phyloP scores from a whole-genome alignment of 2,888 invertebrate species.

The Polyommatus icarus region DNA sequence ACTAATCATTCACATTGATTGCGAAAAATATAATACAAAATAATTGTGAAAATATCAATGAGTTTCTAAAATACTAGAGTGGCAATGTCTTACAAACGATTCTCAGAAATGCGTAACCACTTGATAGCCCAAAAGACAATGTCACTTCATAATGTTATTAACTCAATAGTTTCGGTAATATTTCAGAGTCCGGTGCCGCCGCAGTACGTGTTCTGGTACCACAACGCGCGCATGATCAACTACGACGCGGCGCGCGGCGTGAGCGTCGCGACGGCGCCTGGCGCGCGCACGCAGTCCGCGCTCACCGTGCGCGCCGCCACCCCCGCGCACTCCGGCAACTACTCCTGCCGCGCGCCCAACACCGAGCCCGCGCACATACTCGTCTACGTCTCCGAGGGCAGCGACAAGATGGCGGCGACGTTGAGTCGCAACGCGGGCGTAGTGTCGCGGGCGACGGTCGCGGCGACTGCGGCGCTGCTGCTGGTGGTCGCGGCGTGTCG shows the following conservation, averaged over 20 bases:
- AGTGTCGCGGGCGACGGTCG: constrained; percentile 36
- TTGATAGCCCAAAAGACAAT: too few relatives aligned
- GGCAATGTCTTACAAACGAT: too few relatives aligned
- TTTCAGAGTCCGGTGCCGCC: constrained; percentile 93
- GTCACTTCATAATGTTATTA: too few relatives aligned
- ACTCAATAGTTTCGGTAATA: neutral
- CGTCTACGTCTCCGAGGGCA: constrained; percentile 95
- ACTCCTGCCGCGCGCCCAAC: constrained; percentile 94
- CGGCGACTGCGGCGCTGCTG: constrained; percentile 35
- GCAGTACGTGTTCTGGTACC: constrained; percentile 97
- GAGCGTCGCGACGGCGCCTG: constrained; percentile 90
- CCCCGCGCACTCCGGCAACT: constrained; percentile 91
- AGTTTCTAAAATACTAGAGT: too few relatives aligned
- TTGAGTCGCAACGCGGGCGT: constrained; percentile 85
- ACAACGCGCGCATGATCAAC: constrained; percentile 96
- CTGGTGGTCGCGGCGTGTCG: constrained; percentile 24
- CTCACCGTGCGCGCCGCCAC: constrained; percentile 89
- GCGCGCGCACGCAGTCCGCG: constrained; percentile 91
- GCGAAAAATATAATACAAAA: too few relatives aligned
- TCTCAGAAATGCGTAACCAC: too few relatives aligned
- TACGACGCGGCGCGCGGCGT: constrained; percentile 92
- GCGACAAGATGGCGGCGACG: constrained; percentile 94
- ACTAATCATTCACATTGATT: neutral
- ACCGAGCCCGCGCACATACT: constrained; percentile 93
- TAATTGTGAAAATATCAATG: neutral